phyloP scores from a whole-genome alignment of 2,888 invertebrate genomes.

The Dinocampus coccinellae region DNA sequence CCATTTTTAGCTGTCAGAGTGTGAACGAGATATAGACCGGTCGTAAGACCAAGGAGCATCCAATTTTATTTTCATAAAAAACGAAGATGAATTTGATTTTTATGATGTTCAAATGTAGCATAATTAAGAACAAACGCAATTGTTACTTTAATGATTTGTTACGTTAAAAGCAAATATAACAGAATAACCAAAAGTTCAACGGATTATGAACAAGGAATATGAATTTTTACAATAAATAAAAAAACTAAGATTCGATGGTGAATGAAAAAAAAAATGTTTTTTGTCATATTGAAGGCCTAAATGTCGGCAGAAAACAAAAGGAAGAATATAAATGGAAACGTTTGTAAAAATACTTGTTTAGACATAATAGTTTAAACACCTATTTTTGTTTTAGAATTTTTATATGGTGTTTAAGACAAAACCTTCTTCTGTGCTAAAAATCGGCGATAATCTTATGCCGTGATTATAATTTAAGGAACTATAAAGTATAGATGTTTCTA shows the following conservation, averaged over 20 bases:
- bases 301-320: conserved; percentile 16
- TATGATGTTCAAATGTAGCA: not conserved
- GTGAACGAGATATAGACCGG: not conserved
- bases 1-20: conserved; percentile 5
- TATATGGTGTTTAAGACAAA: conserved; percentile 47
- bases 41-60: conserved; percentile 13
- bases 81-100: not conserved
- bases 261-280: not conserved
- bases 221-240: conserved; percentile 32
- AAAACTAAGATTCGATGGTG: conserved; percentile 3
- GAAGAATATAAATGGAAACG: conserved; percentile 1
- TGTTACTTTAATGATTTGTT: conserved; percentile 21
- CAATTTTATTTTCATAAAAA: conserved; percentile 11
- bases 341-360: conserved; percentile 30
- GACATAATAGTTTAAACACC: conserved; percentile 35
- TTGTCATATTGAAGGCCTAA: conserved; percentile 23
- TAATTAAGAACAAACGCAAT: not conserved
- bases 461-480: conserved; percentile 51
- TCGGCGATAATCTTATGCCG: conserved; percentile 42
- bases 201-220: conserved; percentile 13
- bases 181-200: conserved; percentile 21
- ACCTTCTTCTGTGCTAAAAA: conserved; percentile 49
- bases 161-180: not conserved
- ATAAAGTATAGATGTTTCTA: conserved; percentile 50
- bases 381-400: conserved; percentile 63